Conservation (phyloP, 2,888 invertebrate species). For the Drosophila nigricruria region DNA sequence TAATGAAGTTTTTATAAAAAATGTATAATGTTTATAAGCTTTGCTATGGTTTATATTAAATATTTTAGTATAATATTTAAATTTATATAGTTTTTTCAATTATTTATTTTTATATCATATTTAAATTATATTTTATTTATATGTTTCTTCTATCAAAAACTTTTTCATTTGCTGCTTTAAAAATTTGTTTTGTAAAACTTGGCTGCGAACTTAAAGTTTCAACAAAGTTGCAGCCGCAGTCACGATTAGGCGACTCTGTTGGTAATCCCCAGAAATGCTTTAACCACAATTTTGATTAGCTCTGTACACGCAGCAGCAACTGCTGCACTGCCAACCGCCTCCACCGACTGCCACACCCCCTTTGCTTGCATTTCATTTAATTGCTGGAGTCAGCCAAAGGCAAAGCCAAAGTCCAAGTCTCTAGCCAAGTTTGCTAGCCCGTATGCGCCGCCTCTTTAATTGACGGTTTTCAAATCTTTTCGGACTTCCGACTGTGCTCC, state of each 20-base stretch:
- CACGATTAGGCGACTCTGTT: conserved; percentile 25
- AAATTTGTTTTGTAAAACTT: not conserved
- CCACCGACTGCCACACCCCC: not conserved
- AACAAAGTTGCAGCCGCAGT: conserved; percentile 30
- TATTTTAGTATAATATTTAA: not conserved
- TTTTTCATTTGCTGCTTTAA: not conserved
- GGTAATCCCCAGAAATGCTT: conserved; percentile 28
- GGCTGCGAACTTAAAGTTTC: conserved; percentile 22
- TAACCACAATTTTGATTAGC: conserved; percentile 59
- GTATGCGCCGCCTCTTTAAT: conserved; percentile 36
- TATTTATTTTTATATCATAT: not conserved
- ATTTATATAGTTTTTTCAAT: too few species aligned
- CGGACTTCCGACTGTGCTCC: conserved; percentile 12
- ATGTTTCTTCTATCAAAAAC: too few species aligned
- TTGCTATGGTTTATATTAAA: not conserved
- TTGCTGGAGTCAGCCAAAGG: conserved; percentile 35
- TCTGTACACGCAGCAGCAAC: conserved; percentile 37
- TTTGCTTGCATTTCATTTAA: conserved; percentile 49
- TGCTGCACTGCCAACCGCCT: not conserved
- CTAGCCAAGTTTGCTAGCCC: conserved; percentile 11
- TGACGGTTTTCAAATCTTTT: conserved; percentile 39
- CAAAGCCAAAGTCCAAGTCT: conserved; percentile 10
- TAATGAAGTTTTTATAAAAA: not conserved
- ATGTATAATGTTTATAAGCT: not conserved
- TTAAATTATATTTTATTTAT: too few species aligned